phyloP scores from a whole-genome alignment of 1,140 invertebrate species.

The Notospermus geniculatus region DNA sequence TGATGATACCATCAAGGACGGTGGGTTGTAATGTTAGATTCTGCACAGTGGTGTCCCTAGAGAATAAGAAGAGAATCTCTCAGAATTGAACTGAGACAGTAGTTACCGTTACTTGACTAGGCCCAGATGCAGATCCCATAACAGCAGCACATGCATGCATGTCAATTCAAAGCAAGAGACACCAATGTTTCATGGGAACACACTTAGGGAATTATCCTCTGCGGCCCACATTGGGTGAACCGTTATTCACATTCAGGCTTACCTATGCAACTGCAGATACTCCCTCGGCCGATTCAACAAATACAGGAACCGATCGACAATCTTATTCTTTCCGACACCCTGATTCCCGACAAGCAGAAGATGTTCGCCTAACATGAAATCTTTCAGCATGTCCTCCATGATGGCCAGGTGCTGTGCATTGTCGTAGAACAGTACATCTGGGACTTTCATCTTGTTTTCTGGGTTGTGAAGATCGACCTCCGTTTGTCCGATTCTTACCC shows the following conservation, averaged over 20 bases:
- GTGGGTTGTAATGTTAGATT: slow-evolving; percentile 88
- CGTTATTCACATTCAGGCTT: slow-evolving; percentile 15
- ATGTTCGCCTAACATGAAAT: slow-evolving; percentile 88
- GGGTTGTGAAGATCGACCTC: slow-evolving; percentile 69
- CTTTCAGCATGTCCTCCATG: slow-evolving; percentile 83
- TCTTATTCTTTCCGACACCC: slow-evolving; percentile 83
- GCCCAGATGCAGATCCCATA: too few species aligned
- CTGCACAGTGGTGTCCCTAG: slow-evolving; percentile 91
- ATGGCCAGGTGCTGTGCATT: slow-evolving; percentile 82
- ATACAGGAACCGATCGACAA: slow-evolving; percentile 88
- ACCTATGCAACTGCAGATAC: slow-evolving; percentile 90
- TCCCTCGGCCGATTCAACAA: slow-evolving; percentile 86
- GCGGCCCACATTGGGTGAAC: not conserved
- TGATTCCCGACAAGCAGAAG: slow-evolving; percentile 93
- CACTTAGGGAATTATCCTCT: not conserved
- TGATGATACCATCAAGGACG: slow-evolving; percentile 80
- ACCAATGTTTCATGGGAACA: not conserved
- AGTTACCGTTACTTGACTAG: too few species aligned
- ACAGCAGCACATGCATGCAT: too few species aligned
- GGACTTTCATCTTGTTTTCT: slow-evolving; percentile 71
- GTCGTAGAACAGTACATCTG: slow-evolving; percentile 91
- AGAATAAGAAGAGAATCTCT: too few species aligned
- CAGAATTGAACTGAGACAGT: too few species aligned
- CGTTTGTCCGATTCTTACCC: slow-evolving; percentile 77
- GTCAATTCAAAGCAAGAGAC: not conserved